Base-by-base conservation (phyloP, 2,113 vertebrate species). In the Nestor notabilis region DNA sequence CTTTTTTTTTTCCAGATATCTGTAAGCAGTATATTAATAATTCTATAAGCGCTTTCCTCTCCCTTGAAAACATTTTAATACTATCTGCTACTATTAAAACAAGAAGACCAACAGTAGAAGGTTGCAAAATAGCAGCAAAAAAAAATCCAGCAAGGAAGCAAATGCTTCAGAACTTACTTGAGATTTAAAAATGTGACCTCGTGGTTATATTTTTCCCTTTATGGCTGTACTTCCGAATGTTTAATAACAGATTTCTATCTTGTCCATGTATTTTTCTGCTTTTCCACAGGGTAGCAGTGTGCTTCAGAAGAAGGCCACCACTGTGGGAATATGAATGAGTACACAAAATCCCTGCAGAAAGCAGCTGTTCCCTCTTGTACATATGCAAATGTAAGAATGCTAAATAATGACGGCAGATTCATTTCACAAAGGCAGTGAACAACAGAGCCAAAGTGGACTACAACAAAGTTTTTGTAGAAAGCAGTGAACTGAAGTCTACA, bases 221-320 rank as follows among this genome's bases (percentile, higher is more conserved):
- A 93, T 29, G 27, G 27, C 65, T 76, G 33, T 56, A 69, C 20
- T 87, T 94, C 52, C 79, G 87, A 93, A 50, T 56, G 93, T 70
- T 91, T 78, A 93, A 83, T 87, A 91, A 87, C 14, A 95, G 61
- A 78, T 76, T 19, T 44, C 83, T 85, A 43, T 47, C 47, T 10
- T 79, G 66, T 44, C 88, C 94, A 41, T 96, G 93, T 97, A 97
- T 97, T 98, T 69, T 97, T 95, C 96, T 90, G 69, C 94, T 97
- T 97, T 97, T 97, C 93, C 97, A 97, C 94, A 97, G 94, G 95
- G 95, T 96, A 97, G 97, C 93, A 97, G 70, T 97, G 84, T 97
- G 90, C 95, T 94, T 97, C 97, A 96, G 94, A 98, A 94, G 88
- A 97, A 97, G 95, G 83, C 86, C 76, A 94, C 87, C 93, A 96